Conservation (phyloP, 2,113 vertebrate species). For the Gasterosteus aculeatus region DNA sequence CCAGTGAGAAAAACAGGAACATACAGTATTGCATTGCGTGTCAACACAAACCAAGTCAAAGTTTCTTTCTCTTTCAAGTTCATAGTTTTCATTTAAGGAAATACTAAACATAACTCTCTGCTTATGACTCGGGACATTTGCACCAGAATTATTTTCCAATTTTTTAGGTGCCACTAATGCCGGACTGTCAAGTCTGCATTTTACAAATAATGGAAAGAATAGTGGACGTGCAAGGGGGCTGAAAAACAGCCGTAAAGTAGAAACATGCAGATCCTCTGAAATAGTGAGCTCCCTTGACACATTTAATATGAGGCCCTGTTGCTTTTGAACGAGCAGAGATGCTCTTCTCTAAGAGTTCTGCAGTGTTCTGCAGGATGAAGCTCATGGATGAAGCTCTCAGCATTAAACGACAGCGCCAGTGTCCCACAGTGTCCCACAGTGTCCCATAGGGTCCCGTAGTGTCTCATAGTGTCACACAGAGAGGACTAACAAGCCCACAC, state of each 20-base stretch:
- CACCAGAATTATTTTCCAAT: not conserved
- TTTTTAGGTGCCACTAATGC: not conserved
- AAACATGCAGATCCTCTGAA: not conserved
- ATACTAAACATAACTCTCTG: not conserved
- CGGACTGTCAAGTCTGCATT: not conserved
- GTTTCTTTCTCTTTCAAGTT: not conserved
- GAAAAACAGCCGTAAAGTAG: not conserved
- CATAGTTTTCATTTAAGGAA: not conserved
- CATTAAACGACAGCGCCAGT: not conserved
- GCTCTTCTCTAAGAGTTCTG: not conserved
- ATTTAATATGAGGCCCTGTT: not conserved
- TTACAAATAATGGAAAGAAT: not conserved
- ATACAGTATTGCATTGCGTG: not conserved
- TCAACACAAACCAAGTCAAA: not conserved
- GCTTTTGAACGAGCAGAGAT: not conserved
- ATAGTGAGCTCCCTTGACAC: not conserved
- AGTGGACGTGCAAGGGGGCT: too few species aligned
- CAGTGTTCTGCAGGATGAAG: not conserved
- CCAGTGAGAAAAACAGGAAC: not conserved
- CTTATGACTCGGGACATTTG: not conserved
- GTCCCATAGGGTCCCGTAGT: not conserved
- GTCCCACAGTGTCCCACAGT: not conserved
- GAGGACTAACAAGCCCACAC: slow-evolving; percentile 8
- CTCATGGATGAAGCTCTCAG: slow-evolving; percentile 22
- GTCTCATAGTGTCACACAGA: slow-evolving; percentile 12